Conservation (phyloP, 2,888 invertebrate species). For the Molanna angustata region DNA sequence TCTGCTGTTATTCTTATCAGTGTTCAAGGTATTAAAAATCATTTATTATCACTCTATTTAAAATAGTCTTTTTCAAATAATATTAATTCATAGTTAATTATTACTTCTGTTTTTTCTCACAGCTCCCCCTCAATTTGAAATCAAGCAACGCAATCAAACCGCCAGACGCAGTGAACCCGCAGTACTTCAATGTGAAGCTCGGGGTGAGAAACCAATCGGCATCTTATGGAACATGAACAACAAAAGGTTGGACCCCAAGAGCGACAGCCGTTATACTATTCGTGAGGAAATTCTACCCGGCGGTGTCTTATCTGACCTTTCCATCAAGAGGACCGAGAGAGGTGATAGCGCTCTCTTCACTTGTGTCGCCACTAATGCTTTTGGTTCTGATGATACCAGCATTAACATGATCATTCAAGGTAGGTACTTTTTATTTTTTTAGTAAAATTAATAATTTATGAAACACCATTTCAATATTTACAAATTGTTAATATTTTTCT, state of each 20-base stretch:
- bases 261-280: slow-evolving; percentile 81
- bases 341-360: slow-evolving; percentile 87
- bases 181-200: slow-evolving; percentile 87
- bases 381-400: slow-evolving; percentile 92
- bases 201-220: slow-evolving; percentile 92
- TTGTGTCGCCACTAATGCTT: slow-evolving; percentile 90
- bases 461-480: background rate
- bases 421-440: slow-evolving; percentile 40
- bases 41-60: background rate
- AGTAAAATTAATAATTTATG: background rate
- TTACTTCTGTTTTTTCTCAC: slow-evolving; percentile 30
- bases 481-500: background rate
- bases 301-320: slow-evolving; percentile 84
- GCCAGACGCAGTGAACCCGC: slow-evolving; percentile 88
- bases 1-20: slow-evolving; percentile 92
- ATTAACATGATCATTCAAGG: slow-evolving; percentile 94
- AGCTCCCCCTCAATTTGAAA: slow-evolving; percentile 93
- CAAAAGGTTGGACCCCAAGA: slow-evolving; percentile 85
- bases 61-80: too few species aligned
- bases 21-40: slow-evolving; percentile 71
- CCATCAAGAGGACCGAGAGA: slow-evolving; percentile 85
- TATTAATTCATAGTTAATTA: slow-evolving; percentile 7
- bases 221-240: slow-evolving; percentile 95
- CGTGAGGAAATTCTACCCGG: slow-evolving; percentile 84
- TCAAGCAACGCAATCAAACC: slow-evolving; percentile 88